Evolutionary conservation across 2,113 vertebrate species (phyloP).

Genomic region (Nycticryphes semicollaris): DNA sequence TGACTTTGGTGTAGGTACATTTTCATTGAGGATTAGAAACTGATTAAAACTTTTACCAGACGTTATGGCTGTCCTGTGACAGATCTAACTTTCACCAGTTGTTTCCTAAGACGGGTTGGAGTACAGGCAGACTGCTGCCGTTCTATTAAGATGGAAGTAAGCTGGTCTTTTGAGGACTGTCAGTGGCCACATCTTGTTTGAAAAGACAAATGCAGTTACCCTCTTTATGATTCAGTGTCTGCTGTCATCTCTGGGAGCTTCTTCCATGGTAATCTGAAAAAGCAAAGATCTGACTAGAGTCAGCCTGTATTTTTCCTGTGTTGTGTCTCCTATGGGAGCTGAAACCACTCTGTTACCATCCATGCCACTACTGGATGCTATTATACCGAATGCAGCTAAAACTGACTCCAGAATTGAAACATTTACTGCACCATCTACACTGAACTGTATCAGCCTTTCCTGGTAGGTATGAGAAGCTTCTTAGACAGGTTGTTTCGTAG

Average conservation of each 20-base stretch:
- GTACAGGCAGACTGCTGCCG: not conserved
- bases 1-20: not conserved
- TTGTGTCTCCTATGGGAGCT: not conserved
- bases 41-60: not conserved
- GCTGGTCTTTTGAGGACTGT: not conserved
- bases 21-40: not conserved
- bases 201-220: not conserved
- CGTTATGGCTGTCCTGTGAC: not conserved
- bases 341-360: not conserved
- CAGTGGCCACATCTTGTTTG: not conserved
- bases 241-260: not conserved
- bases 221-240: not conserved
- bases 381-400: not conserved
- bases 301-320: not conserved
- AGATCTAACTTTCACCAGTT: not conserved
- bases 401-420: not conserved
- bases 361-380: fast-evolving
- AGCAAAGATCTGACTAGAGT: not conserved
- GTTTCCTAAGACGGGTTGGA: not conserved
- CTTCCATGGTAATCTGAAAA: not conserved
- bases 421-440: too few relatives aligned
- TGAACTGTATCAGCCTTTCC: not conserved
- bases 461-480: fast-evolving
- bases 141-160: not conserved
- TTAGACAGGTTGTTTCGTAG: not conserved